phyloP scores from a whole-genome alignment of 2,888 invertebrate genomes.

The Agrypnus murinus region DNA sequence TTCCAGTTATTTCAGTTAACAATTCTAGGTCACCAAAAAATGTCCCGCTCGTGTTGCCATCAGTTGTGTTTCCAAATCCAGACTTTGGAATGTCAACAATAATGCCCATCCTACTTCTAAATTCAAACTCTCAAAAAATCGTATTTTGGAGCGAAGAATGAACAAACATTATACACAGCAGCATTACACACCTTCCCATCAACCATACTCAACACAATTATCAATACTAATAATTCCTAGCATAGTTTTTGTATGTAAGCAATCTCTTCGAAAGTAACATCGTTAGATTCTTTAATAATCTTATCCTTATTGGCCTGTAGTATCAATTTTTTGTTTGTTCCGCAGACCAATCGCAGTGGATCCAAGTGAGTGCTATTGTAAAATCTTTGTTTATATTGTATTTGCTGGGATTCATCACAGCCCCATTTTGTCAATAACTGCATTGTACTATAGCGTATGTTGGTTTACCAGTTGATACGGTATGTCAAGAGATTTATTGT shows the following conservation, averaged over 20 bases:
- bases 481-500: too few species aligned
- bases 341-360: constrained; percentile 48
- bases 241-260: constrained; percentile 46
- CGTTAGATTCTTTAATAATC: constrained; percentile 57
- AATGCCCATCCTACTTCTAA: too few species aligned
- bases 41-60: too few species aligned
- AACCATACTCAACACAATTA: constrained; percentile 51
- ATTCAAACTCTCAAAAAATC: constrained; percentile 56
- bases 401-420: constrained; percentile 57
- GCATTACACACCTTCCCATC: constrained; percentile 61
- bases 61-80: too few species aligned
- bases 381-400: constrained; percentile 60
- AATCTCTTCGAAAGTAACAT: constrained; percentile 59
- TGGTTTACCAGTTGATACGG: too few species aligned
- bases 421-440: constrained; percentile 52
- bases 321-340: constrained; percentile 53
- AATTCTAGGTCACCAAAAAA: too few species aligned
- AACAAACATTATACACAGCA: constrained; percentile 61
- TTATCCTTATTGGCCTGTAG: constrained; percentile 60
- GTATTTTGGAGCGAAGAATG: constrained; percentile 60
- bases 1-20: too few species aligned
- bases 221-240: too few species aligned
- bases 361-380: constrained; percentile 54
- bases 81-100: too few species aligned
- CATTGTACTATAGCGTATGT: too few species aligned